phyloP scores from a whole-genome alignment of 1,140 invertebrate species.

The Eubasilissa regina region DNA sequence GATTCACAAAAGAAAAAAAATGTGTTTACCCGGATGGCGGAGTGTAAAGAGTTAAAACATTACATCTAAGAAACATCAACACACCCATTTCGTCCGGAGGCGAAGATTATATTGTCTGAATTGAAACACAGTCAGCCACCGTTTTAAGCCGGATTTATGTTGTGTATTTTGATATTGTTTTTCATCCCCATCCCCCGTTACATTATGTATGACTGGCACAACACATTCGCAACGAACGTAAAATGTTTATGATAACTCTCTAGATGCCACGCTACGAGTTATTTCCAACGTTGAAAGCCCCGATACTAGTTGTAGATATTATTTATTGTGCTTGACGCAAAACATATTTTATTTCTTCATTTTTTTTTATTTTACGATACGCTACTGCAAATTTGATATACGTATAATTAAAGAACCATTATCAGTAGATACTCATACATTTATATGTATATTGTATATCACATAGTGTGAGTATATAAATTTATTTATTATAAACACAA shows the following conservation, averaged over 20 bases:
- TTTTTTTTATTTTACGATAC: too few species aligned
- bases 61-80: background rate
- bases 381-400: too few species aligned
- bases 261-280: conserved; percentile 2
- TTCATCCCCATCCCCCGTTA: background rate
- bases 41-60: conserved; percentile 17
- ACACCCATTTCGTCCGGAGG: background rate
- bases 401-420: too few species aligned
- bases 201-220: conserved; percentile 35
- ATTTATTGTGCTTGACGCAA: too few species aligned
- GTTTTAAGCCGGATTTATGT: conserved; percentile 33
- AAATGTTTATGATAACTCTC: conserved; percentile 19
- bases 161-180: conserved; percentile 34
- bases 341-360: too few species aligned
- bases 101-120: conserved; percentile 25
- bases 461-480: too few species aligned
- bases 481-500: too few species aligned
- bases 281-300: too few species aligned
- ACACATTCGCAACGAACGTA: conserved; percentile 6
- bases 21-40: background rate
- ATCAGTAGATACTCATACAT: too few species aligned
- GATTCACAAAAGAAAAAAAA: too few species aligned
- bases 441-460: too few species aligned
- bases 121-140: conserved; percentile 34
- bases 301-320: too few species aligned